Conservation (phyloP, 1,140 invertebrate genomes). For the Belonocnema kinseyi region DNA sequence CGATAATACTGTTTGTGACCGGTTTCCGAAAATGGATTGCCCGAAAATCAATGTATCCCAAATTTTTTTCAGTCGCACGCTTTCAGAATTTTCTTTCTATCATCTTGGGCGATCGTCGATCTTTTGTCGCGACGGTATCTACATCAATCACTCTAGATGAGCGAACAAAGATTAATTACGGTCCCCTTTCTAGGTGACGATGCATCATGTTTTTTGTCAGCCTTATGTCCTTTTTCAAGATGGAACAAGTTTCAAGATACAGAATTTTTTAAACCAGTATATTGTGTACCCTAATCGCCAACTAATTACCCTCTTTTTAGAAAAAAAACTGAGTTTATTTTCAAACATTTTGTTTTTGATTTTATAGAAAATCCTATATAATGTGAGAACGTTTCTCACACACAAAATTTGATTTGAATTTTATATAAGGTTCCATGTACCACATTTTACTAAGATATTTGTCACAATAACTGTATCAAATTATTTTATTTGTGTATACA, state of each 20-base stretch:
- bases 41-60: background rate
- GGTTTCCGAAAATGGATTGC: background rate
- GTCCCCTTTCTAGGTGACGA: conserved; percentile 12
- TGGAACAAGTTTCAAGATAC: background rate
- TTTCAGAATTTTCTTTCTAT: background rate
- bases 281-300: too few species aligned
- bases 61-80: background rate
- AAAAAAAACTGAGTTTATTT: too few species aligned
- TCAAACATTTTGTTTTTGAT: too few species aligned
- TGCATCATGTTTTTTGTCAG: conserved; percentile 20
- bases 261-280: background rate
- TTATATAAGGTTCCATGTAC: too few species aligned
- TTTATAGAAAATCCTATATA: too few species aligned
- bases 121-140: background rate
- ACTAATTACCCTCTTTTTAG: too few species aligned
- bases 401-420: too few species aligned
- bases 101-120: background rate
- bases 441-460: too few species aligned
- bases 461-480: too few species aligned
- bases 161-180: conserved; percentile 27
- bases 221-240: background rate
- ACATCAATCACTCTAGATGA: conserved; percentile 7
- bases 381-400: too few species aligned
- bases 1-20: background rate
- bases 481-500: too few species aligned